Base-by-base conservation (phyloP, 2,888 invertebrate genomes). In the Mimachlamys varia region DNA sequence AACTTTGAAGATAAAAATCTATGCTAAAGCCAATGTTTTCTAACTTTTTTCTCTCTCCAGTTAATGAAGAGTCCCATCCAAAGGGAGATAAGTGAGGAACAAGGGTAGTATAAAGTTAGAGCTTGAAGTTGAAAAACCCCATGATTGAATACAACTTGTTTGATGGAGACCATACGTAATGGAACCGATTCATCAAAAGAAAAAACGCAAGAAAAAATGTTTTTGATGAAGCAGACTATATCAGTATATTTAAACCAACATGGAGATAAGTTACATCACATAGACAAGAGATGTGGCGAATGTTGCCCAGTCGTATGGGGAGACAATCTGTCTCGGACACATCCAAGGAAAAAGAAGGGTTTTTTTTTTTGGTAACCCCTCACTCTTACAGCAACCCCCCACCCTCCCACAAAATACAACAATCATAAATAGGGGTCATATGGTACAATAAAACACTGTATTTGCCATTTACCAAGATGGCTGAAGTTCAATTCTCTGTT, bases 91-190 rank as follows among this genome's bases (percentile, higher is more conserved):
- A 76, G 27, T 33, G 76, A 44, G 76, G 33, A 76, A 76, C 76
- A 76, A 76, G 76, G 33, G 33, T 76, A 76, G 33, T 33, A 76
- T 33, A 76, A 76, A 76, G 7, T 76, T 27, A 27, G 13, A 27
- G 76, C 15, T 12, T 76, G 76, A 76, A 76, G 76, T 76, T 76
- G 58, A 58, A 58, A 58, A 58, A 58, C 58, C 22, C n/a, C 22
- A 22, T 58, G 76, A 76, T 76, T 76, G 76, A 76, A 27, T 76
- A 76, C 76, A 76, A 76, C 33, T 76, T 76, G 58, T 76, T 76
- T 76, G 76, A 76, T 76, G 27, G 76, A 15, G 76, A 76, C 76
- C 22, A 22, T 33, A 76, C 27, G 76, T 76, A 76, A 76, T 76
- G 27, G 76, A 76, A 76, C 27, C 27, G 76, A 76, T 76, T 76